These are phyloP conservation scores for Eurosta solidaginis DNA, from an alignment of 1,140 invertebrate genomes.

Conservation along the genomic window DNA sequence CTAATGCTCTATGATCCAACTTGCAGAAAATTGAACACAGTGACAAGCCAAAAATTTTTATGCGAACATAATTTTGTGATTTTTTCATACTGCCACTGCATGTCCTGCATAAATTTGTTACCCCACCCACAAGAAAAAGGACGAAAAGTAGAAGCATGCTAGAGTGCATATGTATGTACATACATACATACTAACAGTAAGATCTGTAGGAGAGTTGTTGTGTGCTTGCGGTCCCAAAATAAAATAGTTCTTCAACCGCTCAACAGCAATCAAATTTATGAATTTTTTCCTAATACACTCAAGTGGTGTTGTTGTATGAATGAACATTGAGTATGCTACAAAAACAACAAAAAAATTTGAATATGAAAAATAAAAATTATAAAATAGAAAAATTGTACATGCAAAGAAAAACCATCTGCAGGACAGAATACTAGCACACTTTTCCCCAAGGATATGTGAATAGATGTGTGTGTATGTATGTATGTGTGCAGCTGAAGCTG, in stretches of 20 bases:
- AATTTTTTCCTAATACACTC: not conserved
- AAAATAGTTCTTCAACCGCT: slow-evolving; percentile 5
- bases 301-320: not conserved
- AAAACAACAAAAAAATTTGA: not conserved
- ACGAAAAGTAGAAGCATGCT: not conserved
- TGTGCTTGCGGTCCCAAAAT: not conserved
- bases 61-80: slow-evolving; percentile 7
- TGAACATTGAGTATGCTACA: not conserved
- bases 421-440: slow-evolving; percentile 3
- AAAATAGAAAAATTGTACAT: slow-evolving; percentile 12
- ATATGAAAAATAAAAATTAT: slow-evolving; percentile 1
- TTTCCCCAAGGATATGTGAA: not conserved
- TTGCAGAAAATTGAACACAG: not conserved
- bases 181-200: too few species aligned
- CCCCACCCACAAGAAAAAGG: not conserved
- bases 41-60: not conserved
- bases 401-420: slow-evolving; percentile 23
- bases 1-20: too few species aligned
- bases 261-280: slow-evolving; percentile 27
- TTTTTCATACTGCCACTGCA: not conserved
- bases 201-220: not conserved
- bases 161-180: not conserved
- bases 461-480: not conserved
- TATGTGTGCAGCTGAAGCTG: not conserved
- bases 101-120: slow-evolving; percentile 11